Percentiles rank a stretch among this genome's conserved stretches.
Conservation (phyloP, 2,797 vertebrate species). For the Lutjanus campechanus region DNA sequence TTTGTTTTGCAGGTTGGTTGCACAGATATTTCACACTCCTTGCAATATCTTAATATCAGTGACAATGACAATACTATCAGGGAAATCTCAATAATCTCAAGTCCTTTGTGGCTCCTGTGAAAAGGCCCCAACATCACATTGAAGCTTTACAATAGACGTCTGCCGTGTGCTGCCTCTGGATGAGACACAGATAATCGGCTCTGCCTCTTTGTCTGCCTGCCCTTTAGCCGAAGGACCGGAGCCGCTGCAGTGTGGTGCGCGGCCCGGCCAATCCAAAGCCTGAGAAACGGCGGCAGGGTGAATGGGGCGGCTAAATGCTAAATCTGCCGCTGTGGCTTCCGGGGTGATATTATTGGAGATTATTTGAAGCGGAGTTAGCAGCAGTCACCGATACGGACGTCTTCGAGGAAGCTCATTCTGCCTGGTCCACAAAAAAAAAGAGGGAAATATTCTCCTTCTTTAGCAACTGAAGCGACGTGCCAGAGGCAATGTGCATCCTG, state of each 20-base stretch:
- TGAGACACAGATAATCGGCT: conserved; percentile 77
- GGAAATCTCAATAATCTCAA: conserved; percentile 74
- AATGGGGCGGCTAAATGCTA: conserved; percentile 64
- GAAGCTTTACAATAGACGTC: conserved; percentile 65
- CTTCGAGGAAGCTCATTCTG: conserved; percentile 61
- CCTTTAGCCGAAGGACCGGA: conserved; percentile 73
- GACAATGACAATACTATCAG: conserved; percentile 69
- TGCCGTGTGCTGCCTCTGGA: conserved; percentile 65
- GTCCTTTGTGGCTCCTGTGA: conserved; percentile 76
- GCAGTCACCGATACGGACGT: conserved; percentile 38
- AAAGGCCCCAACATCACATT: conserved; percentile 68
- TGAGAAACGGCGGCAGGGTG: conserved; percentile 42
- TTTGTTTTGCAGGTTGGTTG: conserved; percentile 69
- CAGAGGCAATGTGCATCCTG: conserved; percentile 63
- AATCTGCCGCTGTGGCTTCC: conserved; percentile 58
- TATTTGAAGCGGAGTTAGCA: conserved; percentile 56
- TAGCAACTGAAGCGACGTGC: conserved; percentile 61
- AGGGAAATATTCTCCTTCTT: conserved; percentile 58
- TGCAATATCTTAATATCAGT: conserved; percentile 72
- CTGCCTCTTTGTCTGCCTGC: conserved; percentile 74
- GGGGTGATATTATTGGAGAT: conserved; percentile 70
- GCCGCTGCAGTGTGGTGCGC: conserved; percentile 56
- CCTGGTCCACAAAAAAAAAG: conserved; percentile 54
- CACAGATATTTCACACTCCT: conserved; percentile 65
- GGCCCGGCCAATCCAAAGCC: conserved; percentile 61